Evolutionary conservation across 2,888 invertebrate species (phyloP).

Genomic region (Drosophila flavopinicola): DNA sequence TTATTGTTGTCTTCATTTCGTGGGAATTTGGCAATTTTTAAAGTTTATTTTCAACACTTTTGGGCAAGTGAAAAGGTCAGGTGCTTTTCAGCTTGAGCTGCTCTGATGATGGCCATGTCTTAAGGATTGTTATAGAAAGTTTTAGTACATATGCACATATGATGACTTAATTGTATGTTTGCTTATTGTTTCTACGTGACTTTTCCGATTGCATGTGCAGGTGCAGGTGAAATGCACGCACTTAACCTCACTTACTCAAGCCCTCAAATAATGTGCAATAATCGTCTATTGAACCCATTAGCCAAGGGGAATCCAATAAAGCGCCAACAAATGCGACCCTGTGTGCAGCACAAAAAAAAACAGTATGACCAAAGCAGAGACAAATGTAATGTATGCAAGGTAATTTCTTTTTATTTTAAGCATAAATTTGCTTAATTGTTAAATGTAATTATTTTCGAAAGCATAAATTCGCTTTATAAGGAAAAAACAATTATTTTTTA

Average conservation of each 20-base stretch:
- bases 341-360: slow-evolving; percentile 2
- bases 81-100: slow-evolving; percentile 14
- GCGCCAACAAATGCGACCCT: slow-evolving; percentile 28
- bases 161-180: slow-evolving; percentile 12
- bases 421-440: neutral
- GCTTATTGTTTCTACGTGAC: slow-evolving; percentile 12
- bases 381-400: too few species aligned
- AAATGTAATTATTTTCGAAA: too few species aligned
- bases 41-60: slow-evolving; percentile 25
- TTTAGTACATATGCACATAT: neutral
- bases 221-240: neutral
- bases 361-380: too few species aligned
- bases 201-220: slow-evolving; percentile 14
- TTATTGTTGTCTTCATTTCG: slow-evolving; percentile 36
- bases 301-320: slow-evolving; percentile 71
- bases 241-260: slow-evolving; percentile 53
- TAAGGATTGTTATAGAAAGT: slow-evolving; percentile 2
- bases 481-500: too few species aligned
- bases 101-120: slow-evolving; percentile 3
- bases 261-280: slow-evolving; percentile 60
- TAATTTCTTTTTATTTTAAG: neutral
- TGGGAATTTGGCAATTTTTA: slow-evolving; percentile 55
- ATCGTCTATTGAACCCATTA: slow-evolving; percentile 74
- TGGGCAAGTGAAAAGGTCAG: slow-evolving; percentile 47
- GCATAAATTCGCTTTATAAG: too few species aligned